Evolutionary conservation across 2,113 vertebrate genomes (phyloP), one percentile per base, ranked within the genome.

Genomic region (Shinisaurus crocodilurus): DNA sequence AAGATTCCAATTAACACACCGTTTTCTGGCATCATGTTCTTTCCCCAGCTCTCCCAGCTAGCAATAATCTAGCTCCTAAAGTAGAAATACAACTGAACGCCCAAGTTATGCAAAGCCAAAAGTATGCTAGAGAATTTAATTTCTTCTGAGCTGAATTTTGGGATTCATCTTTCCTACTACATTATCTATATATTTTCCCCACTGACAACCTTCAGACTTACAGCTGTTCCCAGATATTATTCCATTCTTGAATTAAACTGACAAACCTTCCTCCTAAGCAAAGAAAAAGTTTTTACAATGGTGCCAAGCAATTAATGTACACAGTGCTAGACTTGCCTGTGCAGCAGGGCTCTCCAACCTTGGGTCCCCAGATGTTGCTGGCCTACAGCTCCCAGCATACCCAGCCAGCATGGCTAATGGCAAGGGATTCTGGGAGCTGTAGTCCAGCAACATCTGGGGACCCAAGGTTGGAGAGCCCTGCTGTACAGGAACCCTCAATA

Each of bases 121-220:
- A 43, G 34, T 0, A 82, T 76, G 84, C 54, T 85, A 81, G 90
- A 93, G 37, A 94, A 94, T 90, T 91, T 86, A 89, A 88, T 34
- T 91, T 94, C 9, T 79, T 40, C 32, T 90, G 92, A 94, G 90
- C 40, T 84, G 50, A 93, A 91, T 95, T 92, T 92, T 91, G 90
- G 82, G 48, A 89, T 91, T 92, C 90, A 87, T 90, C 43, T 90
- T 88, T 76, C 20, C 93, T 90, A 83, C 85, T 87, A 92, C 91
- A 92, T 91, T 90, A 87, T 75, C 0, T 3, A 18, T 77, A 29
- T 20, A 92, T 88, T 40, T 89, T 90, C 80, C 45, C 91, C 88
- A 82, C 92, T 90, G 90, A 95, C 89, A 91, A 69, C 90, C 93
- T 91, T 95, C 88, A 92, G 10, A 95, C 95, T 95, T 95, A 96